Percentiles rank a stretch among this genome's conserved stretches.
These are phyloP conservation scores for Enteromius trimaculatus DNA, from an alignment of 2,797 vertebrate species.

Conservation along the genomic window DNA sequence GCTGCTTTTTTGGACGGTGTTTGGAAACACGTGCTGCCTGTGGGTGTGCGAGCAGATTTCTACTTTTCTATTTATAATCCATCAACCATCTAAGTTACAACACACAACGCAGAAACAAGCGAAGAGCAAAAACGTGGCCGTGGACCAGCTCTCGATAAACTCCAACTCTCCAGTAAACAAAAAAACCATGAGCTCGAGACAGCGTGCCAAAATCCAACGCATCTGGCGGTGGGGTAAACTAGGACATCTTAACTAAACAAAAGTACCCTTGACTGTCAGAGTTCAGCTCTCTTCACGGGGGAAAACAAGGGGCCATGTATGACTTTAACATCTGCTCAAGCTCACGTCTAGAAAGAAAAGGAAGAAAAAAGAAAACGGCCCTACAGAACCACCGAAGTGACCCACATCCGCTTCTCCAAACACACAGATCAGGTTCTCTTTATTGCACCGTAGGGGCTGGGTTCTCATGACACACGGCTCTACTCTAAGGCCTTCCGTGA, in stretches of 20 bases:
- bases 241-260: slow-evolving; percentile 63
- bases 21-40: slow-evolving; percentile 14
- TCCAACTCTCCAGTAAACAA: slow-evolving; percentile 28
- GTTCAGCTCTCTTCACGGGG: slow-evolving; percentile 47
- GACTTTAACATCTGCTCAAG: slow-evolving; percentile 66
- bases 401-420: slow-evolving; percentile 68
- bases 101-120: background rate
- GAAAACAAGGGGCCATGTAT: slow-evolving; percentile 60
- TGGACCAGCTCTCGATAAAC: background rate
- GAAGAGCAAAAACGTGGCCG: slow-evolving; percentile 13
- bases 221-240: slow-evolving; percentile 56
- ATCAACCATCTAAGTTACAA: slow-evolving; percentile 10
- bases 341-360: slow-evolving; percentile 45
- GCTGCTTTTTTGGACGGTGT: slow-evolving; percentile 2
- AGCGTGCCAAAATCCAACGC: slow-evolving; percentile 51
- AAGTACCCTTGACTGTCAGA: slow-evolving; percentile 60
- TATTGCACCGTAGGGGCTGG: slow-evolving; percentile 66
- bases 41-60: background rate
- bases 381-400: slow-evolving; percentile 65
- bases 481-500: slow-evolving; percentile 67
- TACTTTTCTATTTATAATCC: slow-evolving; percentile 29
- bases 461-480: slow-evolving; percentile 62
- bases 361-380: slow-evolving; percentile 57
- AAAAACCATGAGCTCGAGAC: slow-evolving; percentile 31
- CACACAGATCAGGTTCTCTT: slow-evolving; percentile 70